phyloP scores from a whole-genome alignment of 2,888 invertebrate genomes.

The Maniola hyperantus region DNA sequence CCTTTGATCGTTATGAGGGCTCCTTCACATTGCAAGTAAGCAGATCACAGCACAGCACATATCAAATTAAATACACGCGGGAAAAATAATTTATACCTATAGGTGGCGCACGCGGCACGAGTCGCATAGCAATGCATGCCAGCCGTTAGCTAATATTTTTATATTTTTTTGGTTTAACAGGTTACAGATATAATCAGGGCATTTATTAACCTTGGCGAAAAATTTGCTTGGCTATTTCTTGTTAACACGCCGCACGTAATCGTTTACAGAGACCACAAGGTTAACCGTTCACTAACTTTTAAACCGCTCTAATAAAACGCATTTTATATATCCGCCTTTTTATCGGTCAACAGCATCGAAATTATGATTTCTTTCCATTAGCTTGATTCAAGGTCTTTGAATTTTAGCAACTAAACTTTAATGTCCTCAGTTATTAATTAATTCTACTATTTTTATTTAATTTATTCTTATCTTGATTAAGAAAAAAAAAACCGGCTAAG shows the following conservation, averaged over 20 bases:
- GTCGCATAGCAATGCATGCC: too few relatives aligned
- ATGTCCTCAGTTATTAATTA: too few relatives aligned
- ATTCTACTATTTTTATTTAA: too few relatives aligned
- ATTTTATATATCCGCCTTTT: conserved; percentile 60
- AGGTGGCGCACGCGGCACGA: too few relatives aligned
- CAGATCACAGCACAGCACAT: too few relatives aligned
- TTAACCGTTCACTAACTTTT: conserved; percentile 58
- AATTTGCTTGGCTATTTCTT: conserved; percentile 23
- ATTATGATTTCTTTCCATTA: conserved; percentile 1
- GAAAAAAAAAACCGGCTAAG: too few relatives aligned
- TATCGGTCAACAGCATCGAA: conserved; percentile 31
- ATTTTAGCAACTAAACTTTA: neutral
- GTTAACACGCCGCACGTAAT: conserved; percentile 23
- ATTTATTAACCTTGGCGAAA: conserved; percentile 28
- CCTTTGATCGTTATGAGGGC: too few relatives aligned
- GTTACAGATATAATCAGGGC: neutral
- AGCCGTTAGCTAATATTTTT: too few relatives aligned
- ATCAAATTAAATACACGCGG: too few relatives aligned
- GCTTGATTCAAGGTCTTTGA: conserved; percentile 4
- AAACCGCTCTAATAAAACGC: conserved; percentile 46
- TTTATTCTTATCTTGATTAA: too few relatives aligned
- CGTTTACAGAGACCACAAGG: conserved; percentile 56
- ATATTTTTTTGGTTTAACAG: neutral
- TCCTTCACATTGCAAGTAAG: too few relatives aligned
- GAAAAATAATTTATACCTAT: too few relatives aligned